Conservation (phyloP, 1,140 invertebrate species). For the Trinorchestia longiramus region DNA sequence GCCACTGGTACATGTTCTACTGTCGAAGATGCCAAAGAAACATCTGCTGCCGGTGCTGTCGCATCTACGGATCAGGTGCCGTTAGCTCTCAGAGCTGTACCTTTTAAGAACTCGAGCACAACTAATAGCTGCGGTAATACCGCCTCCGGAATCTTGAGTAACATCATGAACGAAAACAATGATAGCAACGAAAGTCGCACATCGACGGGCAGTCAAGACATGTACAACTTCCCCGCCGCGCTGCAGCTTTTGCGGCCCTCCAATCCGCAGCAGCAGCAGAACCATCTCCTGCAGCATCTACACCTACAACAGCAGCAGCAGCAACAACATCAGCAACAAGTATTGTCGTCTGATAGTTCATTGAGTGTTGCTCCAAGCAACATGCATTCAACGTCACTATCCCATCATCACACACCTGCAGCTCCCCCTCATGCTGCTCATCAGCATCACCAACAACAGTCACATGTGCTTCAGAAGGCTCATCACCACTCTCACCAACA, state of each 20-base stretch:
- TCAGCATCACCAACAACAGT: not conserved
- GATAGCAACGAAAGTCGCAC: slow-evolving; percentile 1
- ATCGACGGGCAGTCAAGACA: not conserved
- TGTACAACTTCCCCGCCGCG: not conserved
- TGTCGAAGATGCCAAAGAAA: not conserved
- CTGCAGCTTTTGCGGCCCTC: not conserved
- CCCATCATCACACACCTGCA: not conserved
- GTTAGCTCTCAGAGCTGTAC: not conserved
- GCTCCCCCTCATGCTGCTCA: not conserved
- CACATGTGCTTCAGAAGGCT: not conserved
- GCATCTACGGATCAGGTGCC: not conserved
- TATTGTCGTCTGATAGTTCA: not conserved
- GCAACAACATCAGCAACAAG: not conserved
- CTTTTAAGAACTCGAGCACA: not conserved
- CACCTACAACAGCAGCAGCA: slow-evolving; percentile 8
- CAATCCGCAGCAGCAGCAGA: not conserved
- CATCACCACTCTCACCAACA: not conserved
- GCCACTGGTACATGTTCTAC: not conserved
- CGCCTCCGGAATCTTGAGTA: not conserved
- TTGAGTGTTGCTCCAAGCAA: not conserved
- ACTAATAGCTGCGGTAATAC: not conserved
- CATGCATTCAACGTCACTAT: not conserved
- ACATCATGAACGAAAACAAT: not conserved
- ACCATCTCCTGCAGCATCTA: not conserved
- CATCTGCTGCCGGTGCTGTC: not conserved